Conservation (phyloP, 2,888 invertebrate species). For the Melipona beecheii region DNA sequence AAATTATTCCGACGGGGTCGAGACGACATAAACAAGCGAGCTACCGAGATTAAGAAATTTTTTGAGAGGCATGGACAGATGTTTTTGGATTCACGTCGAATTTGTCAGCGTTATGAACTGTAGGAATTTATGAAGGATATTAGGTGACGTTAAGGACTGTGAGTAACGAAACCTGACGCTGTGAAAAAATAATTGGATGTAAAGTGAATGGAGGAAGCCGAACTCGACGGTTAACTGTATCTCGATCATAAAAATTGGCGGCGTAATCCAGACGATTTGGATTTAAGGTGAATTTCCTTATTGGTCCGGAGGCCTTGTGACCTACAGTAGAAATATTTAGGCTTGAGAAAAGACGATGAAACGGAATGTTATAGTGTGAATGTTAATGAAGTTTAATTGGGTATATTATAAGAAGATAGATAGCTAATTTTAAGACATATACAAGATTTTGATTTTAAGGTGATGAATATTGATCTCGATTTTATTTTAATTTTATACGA, state of each 20-base stretch:
- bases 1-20: neutral
- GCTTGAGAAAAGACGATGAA: slow-evolving; percentile 1
- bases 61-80: neutral
- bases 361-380: neutral
- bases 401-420: neutral
- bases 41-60: slow-evolving; percentile 21
- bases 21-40: slow-evolving; percentile 23
- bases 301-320: slow-evolving; percentile 26
- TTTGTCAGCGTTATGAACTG: neutral
- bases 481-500: neutral
- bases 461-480: neutral
- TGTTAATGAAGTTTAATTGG: neutral
- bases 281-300: slow-evolving; percentile 61
- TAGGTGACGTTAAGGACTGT: neutral
- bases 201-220: slow-evolving; percentile 7
- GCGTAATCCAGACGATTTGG: slow-evolving; percentile 21
- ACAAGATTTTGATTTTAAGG: neutral
- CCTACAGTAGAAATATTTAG: neutral
- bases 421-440: neutral
- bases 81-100: neutral
- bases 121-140: neutral
- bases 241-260: slow-evolving; percentile 54
- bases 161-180: neutral
- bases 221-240: slow-evolving; percentile 57
- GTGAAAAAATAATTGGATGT: neutral